Evolutionary conservation across 2,797 vertebrate species (phyloP).

Genomic region (Hephaestus fuliginosus): DNA sequence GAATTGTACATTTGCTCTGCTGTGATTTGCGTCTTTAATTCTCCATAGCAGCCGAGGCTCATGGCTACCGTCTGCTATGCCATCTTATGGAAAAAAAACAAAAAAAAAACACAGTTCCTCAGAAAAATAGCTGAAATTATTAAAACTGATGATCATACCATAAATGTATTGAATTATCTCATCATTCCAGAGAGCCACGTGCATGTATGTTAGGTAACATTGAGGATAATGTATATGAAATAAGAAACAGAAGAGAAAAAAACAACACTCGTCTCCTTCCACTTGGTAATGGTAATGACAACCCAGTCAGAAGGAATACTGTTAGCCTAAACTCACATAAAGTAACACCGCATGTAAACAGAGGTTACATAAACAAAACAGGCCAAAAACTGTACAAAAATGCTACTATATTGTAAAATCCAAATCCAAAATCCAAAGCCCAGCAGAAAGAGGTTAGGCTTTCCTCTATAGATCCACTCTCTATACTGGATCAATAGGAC

Average conservation of each 20-base stretch:
- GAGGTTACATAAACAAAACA: constrained; percentile 23
- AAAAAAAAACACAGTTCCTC: no score
- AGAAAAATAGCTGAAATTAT: no score
- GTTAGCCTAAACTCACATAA: neutral
- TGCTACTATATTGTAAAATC: neutral
- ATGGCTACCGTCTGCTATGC: no score
- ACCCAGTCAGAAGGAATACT: neutral
- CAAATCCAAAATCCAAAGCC: constrained; percentile 10
- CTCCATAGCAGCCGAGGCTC: no score
- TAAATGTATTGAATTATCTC: neutral
- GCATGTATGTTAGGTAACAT: neutral
- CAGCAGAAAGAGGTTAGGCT: constrained; percentile 34
- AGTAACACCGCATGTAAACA: neutral
- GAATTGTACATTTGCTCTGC: no score
- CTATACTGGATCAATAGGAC: constrained; percentile 64
- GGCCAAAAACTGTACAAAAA: neutral
- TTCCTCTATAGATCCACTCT: constrained; percentile 43
- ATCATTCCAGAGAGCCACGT: neutral
- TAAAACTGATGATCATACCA: neutral
- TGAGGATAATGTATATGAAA: neutral
- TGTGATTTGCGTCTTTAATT: no score
- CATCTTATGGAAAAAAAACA: no score
- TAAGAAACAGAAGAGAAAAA: neutral
- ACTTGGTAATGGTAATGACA: neutral
- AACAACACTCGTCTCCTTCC: neutral